Evolutionary conservation across 2,888 invertebrate species (phyloP).

Genomic region (Caenorhabditis sinica): DNA sequence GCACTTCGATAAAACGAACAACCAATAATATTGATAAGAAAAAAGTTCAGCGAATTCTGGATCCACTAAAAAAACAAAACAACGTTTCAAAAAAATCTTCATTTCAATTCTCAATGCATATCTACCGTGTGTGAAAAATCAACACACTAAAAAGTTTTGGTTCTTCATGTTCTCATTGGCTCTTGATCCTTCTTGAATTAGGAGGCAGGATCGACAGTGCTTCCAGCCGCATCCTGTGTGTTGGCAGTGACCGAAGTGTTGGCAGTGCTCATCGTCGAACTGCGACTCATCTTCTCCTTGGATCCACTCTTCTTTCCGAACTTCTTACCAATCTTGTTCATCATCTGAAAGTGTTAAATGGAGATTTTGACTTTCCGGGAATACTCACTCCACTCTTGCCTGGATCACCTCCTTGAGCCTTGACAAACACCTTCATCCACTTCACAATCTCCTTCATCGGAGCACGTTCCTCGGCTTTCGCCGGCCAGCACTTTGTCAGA

Average conservation of each 20-base stretch:
- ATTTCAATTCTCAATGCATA: too few species aligned
- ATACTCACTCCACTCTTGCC: slow-evolving; percentile 32
- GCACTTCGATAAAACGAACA: too few species aligned
- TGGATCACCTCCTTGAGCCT: slow-evolving; percentile 12
- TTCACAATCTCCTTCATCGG: slow-evolving; percentile 38
- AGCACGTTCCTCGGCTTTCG: slow-evolving; percentile 23
- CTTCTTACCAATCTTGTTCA: slow-evolving; percentile 15
- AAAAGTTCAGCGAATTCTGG: too few species aligned
- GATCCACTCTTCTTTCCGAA: slow-evolving; percentile 1
- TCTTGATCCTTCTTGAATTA: slow-evolving; percentile 9
- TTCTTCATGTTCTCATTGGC: too few species aligned
- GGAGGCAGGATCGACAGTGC: not conserved
- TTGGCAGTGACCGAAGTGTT: not conserved
- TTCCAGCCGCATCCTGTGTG: not conserved
- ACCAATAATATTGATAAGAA: too few species aligned
- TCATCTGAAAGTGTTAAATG: not conserved
- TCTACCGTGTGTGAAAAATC: too few species aligned
- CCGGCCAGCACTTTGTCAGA: slow-evolving; percentile 36
- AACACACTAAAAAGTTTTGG: too few species aligned
- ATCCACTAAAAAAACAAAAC: too few species aligned
- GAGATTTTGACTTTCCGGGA: not conserved
- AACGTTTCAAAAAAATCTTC: too few species aligned
- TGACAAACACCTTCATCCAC: slow-evolving; percentile 28
- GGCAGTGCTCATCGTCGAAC: slow-evolving; percentile 4
- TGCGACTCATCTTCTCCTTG: slow-evolving; percentile 19